Percentiles rank a stretch among this genome's conserved stretches.
Evolutionary conservation across 2,113 vertebrate species (phyloP).

Genomic region (Chaenocephalus aceratus): DNA sequence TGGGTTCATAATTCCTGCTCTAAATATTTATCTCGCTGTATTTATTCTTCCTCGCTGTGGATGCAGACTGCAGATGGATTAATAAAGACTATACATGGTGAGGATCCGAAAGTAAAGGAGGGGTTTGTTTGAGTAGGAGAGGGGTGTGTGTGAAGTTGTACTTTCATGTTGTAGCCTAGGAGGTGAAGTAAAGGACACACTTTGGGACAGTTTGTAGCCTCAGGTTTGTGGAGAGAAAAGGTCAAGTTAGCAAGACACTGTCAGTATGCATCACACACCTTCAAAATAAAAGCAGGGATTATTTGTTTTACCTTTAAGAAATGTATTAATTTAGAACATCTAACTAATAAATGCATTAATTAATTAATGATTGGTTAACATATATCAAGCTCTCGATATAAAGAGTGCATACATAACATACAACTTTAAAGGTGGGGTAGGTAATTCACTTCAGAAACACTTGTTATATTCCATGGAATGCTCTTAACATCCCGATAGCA

Average conservation of each 20-base stretch:
- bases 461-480: too few relatives aligned
- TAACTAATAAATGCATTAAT: too few relatives aligned
- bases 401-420: too few relatives aligned
- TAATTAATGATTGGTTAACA: too few relatives aligned
- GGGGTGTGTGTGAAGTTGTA: not conserved
- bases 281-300: conserved; percentile 51
- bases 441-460: too few relatives aligned
- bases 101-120: not conserved
- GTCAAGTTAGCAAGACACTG: not conserved
- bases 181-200: conserved; percentile 33
- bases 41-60: conserved; percentile 4
- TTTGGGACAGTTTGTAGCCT: conserved; percentile 4
- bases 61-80: not conserved
- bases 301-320: too few relatives aligned
- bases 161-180: not conserved
- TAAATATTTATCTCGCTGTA: conserved; percentile 7
- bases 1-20: not conserved
- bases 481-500: too few relatives aligned
- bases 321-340: too few relatives aligned
- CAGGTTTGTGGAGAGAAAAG: conserved; percentile 3
- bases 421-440: too few relatives aligned
- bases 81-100: not conserved
- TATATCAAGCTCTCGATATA: too few relatives aligned
- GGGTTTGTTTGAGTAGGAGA: not conserved
- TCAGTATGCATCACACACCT: not conserved